Conservation (phyloP, 2,888 invertebrate species). For the Drosophila leonis region DNA sequence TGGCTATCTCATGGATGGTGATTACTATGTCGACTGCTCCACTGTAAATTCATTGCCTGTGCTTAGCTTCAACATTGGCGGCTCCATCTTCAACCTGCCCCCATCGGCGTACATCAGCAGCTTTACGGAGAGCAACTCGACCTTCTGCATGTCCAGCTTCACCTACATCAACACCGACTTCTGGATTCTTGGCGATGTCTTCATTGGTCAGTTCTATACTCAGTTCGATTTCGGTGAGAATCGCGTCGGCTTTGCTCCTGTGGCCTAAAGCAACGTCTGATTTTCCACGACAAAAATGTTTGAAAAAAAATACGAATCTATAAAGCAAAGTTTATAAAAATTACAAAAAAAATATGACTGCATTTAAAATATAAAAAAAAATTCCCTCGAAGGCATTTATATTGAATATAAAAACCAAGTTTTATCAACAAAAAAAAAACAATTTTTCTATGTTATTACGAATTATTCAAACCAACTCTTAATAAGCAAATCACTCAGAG, state of each 20-base stretch:
- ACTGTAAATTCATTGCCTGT: slow-evolving; percentile 91
- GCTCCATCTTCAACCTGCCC: slow-evolving; percentile 90
- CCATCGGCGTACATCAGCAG: slow-evolving; percentile 91
- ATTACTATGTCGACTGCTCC: slow-evolving; percentile 90
- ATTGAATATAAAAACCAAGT: too few species aligned
- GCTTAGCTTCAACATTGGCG: slow-evolving; percentile 91
- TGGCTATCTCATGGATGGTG: slow-evolving; percentile 86
- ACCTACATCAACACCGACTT: slow-evolving; percentile 91
- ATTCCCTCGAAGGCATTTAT: too few species aligned
- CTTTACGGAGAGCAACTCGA: slow-evolving; percentile 86
- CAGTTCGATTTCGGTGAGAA: slow-evolving; percentile 95
- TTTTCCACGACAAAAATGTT: neutral
- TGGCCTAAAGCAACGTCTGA: slow-evolving; percentile 22
- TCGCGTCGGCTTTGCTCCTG: slow-evolving; percentile 94
- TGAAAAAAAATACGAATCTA: neutral
- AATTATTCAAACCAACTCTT: too few species aligned
- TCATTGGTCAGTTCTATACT: slow-evolving; percentile 97
- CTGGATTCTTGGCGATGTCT: slow-evolving; percentile 99
- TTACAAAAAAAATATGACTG: neutral
- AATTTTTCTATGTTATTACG: too few species aligned
- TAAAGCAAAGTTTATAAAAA: slow-evolving; percentile 1
- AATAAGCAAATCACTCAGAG: too few species aligned
- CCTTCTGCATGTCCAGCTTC: slow-evolving; percentile 94
- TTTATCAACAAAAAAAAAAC: too few species aligned
- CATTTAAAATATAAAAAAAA: neutral